A percentile compares a stretch with the other conserved stretches of the same genome.
phyloP scores from a whole-genome alignment of 1,140 invertebrate genomes.

The Cyclargus thomasi region DNA sequence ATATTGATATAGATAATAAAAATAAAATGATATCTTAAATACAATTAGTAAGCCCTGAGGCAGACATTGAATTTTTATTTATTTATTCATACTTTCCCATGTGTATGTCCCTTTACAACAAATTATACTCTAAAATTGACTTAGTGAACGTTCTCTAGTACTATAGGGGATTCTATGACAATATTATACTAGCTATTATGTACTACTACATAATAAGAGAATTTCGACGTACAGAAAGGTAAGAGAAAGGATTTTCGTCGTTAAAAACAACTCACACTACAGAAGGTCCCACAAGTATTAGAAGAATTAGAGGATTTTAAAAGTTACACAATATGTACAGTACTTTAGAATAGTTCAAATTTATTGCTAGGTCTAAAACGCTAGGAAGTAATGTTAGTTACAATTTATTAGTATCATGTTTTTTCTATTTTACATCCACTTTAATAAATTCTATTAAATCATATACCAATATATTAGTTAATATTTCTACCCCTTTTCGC shows the following conservation, averaged over 20 bases:
- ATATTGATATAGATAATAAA: too few relatives aligned
- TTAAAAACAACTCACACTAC: slow-evolving; percentile 16
- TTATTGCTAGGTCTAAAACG: slow-evolving; percentile 12
- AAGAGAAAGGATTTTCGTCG: slow-evolving; percentile 7
- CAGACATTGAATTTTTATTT: not conserved
- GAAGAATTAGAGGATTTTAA: slow-evolving; percentile 16
- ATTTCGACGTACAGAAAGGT: slow-evolving; percentile 8
- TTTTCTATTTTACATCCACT: not conserved
- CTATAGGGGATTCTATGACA: not conserved
- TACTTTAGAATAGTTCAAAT: slow-evolving; percentile 15
- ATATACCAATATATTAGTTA: not conserved
- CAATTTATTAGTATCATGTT: not conserved
- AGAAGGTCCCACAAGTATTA: slow-evolving; percentile 17
- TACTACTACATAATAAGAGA: slow-evolving; percentile 2
- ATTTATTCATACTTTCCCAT: not conserved
- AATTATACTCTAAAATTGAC: slow-evolving; percentile 17
- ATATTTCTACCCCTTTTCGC: not conserved
- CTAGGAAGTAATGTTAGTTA: not conserved
- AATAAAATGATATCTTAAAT: too few relatives aligned
- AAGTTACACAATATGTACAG: slow-evolving; percentile 16
- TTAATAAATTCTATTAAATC: not conserved
- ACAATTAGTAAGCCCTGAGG: not conserved
- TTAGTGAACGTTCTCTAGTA: slow-evolving; percentile 1
- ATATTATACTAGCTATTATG: not conserved
- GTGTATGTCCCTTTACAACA: slow-evolving; percentile 13